Base-by-base conservation (phyloP, 2,113 vertebrate genomes). In the Tamias sibiricus region DNA sequence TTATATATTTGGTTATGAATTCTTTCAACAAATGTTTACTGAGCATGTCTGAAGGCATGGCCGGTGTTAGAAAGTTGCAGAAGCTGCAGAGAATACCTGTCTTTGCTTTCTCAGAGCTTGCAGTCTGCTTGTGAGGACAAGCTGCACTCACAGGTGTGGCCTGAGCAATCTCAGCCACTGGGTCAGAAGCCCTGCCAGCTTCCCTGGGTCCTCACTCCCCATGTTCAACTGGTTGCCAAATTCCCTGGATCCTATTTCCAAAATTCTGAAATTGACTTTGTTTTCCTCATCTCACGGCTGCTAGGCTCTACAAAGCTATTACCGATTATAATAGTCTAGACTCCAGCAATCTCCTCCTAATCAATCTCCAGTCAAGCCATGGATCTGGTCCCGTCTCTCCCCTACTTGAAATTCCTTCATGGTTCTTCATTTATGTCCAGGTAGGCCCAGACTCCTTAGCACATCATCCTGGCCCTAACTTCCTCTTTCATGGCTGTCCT, bases 111-210 rank as follows among this genome's bases (percentile, higher is more conserved):
- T 37, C 54, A 47, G 76, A 30, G 14, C 7, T 72, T 77, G 26
- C 20, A 8, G 32, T n/a, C 44, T 69, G 40, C 44, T 52, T 0
- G 1, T 79, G 69, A 83, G 59, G 52, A 77, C 0, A 3, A 66
- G 47, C 16, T 1, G 4, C 9, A 2, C 2, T 20, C 0, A 0
- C 2, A 32, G 64, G 49, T 8, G 0, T 0, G 17, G 37, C 72
- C 72, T 30, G 49, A 57, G 22, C 3, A 0, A 19, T 30, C 19
- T 6, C 66, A 28, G 40, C 57, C 49, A 40, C 44, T 42, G 17
- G 87, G n/a, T 47, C 17, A 24, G 79, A 62, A 47, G 79, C 26
- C 37, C 14, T 49, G 40, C 47, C 11, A 37, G 7, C 83, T 64
- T 57, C 3, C 1, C 19, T 4, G 2, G 32, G 13, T 74, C 72